A percentile compares a stretch with the other conserved stretches of the same genome.
phyloP scores from a whole-genome alignment of 1,140 invertebrate species.

The Drosophila equinoxialis region DNA sequence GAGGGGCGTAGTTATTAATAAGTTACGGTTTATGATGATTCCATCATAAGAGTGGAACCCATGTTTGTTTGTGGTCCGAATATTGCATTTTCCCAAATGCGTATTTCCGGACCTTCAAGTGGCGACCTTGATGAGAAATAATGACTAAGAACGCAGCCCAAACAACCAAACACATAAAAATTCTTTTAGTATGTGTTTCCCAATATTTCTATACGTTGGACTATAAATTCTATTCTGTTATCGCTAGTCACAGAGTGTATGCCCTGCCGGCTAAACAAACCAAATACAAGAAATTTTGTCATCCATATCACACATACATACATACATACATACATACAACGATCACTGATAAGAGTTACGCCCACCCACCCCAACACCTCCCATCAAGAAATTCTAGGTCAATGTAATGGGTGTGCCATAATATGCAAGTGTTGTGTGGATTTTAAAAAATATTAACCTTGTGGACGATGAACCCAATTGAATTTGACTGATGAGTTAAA shows the following conservation, averaged over 20 bases:
- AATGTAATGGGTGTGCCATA: slow-evolving; percentile 49
- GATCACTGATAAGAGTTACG: slow-evolving; percentile 52
- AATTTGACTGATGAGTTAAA: slow-evolving; percentile 59
- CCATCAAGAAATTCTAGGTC: slow-evolving; percentile 61
- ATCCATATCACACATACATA: slow-evolving; percentile 38
- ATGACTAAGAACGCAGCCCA: slow-evolving; percentile 53
- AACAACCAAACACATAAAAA: neutral
- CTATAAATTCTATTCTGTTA: slow-evolving; percentile 52
- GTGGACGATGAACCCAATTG: slow-evolving; percentile 63
- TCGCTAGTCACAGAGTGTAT: slow-evolving; percentile 26
- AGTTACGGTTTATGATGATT: neutral
- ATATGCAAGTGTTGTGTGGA: neutral
- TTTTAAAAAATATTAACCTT: slow-evolving; percentile 48
- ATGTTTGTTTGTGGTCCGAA: neutral
- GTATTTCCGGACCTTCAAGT: slow-evolving; percentile 1
- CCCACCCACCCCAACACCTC: neutral
- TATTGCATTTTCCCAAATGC: neutral
- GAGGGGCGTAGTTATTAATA: neutral
- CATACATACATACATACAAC: neutral
- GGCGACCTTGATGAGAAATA: slow-evolving; percentile 46
- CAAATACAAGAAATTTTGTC: slow-evolving; percentile 61
- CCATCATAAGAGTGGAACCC: slow-evolving; percentile 6
- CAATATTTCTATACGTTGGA: slow-evolving; percentile 29
- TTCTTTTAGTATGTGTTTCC: slow-evolving; percentile 39
- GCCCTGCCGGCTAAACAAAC: slow-evolving; percentile 20